Evolutionary conservation across 2,113 vertebrate species (phyloP), one percentile per base, ranked within the genome.

Genomic region (Struthio camelus): DNA sequence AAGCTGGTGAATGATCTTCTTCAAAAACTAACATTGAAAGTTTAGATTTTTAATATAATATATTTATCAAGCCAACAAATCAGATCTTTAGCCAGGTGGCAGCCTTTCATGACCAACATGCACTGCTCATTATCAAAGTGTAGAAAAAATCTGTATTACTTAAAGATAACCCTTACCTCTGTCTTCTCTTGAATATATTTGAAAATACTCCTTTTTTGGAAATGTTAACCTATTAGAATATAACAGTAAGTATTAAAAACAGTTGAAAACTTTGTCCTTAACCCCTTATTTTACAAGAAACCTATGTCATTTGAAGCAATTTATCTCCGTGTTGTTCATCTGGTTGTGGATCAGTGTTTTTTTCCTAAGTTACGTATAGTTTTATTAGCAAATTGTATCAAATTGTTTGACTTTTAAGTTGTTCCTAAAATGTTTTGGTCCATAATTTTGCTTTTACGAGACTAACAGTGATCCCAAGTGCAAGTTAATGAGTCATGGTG

Each of bases 1-100:
- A 96, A 91, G 85, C 96, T 98, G 86, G 97, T 98, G 91, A 97
- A 92, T 85, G 94, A 97, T 59, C 95, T 98, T 85, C 97, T 98
- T 32, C 53, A 97, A 58, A 93, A 95, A 64, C 67, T 97, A 54
- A 67, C 8, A 34, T 2, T 3, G 8, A 78, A 72, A 56, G 22
- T 58, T 95, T 96, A 97, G 87, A 48, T 38, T 87, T 76, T 67
- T 50, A n/a, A 18, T 76, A 5, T 65, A 17, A 22, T 53, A 36
- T 83, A 3, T 30, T 93, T 73, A 38, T 89, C 18, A 56, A 54
- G 25, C 9, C 22, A 36, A 4, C 4, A 7, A 44, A 42, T 65
- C 14, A 65, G 32, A 22, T 65, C 4, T 27, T 51, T 50, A 44
- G 62, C 34, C 10, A 38, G n/a, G n/a, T n/a, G n/a, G n/a, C n/a